phyloP scores from a whole-genome alignment of 2,888 invertebrate species.

The Drosophila borborema region DNA sequence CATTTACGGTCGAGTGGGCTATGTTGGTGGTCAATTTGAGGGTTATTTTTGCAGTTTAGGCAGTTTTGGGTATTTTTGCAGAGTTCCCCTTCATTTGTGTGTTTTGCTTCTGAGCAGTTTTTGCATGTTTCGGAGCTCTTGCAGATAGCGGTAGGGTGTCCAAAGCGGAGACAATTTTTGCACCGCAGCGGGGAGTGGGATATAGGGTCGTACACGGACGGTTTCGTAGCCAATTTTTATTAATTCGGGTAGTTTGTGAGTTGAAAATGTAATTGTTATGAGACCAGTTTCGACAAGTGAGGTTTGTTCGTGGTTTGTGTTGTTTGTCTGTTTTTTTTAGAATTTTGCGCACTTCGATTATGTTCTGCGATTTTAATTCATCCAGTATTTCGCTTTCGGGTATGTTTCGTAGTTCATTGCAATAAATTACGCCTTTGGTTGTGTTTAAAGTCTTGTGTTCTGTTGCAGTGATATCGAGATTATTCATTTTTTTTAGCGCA shows the following conservation, averaged over 20 bases:
- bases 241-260: background rate
- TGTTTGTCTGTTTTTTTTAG: too few relatives aligned
- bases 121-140: conserved; percentile 22
- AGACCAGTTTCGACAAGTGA: background rate
- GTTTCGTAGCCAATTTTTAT: conserved; percentile 5
- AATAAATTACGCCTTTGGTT: too few relatives aligned
- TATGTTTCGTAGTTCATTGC: too few relatives aligned
- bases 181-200: conserved; percentile 31
- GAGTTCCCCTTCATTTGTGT: background rate
- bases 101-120: conserved; percentile 19
- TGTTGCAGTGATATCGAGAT: too few relatives aligned
- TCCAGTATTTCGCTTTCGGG: too few relatives aligned
- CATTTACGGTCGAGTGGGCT: background rate
- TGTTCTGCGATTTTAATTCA: too few relatives aligned
- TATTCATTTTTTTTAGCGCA: too few relatives aligned
- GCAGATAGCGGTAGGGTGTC: conserved; percentile 29
- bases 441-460: too few relatives aligned
- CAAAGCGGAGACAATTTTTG: conserved; percentile 38
- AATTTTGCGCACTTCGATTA: too few relatives aligned
- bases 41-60: background rate
- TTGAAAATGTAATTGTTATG: background rate
- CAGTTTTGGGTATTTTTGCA: background rate
- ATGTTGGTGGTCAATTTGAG: background rate
- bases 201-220: conserved; percentile 17
- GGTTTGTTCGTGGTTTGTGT: too few relatives aligned